Base-by-base conservation (phyloP, 2,113 vertebrate species). In the Thunnus maccoyii region DNA sequence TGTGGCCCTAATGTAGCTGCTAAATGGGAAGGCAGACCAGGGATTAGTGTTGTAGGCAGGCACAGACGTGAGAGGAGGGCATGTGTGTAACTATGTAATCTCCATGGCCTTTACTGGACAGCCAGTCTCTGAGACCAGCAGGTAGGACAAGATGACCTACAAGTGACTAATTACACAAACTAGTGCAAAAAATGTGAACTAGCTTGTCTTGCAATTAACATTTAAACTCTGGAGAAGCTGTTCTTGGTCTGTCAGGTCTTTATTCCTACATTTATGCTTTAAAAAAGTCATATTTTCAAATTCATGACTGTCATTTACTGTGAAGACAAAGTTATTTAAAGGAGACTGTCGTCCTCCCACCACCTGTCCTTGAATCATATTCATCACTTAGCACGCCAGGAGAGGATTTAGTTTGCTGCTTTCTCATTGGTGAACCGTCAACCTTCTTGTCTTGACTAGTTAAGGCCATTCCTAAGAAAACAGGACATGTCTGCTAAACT, bases 371-470 rank as follows among this genome's bases (percentile, higher is more conserved):
- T 94, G 86, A 91, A 87, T 93, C 88, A 85, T 78, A 57, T 82
- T 86, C 86, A 70, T 88, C 80, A 76, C 73, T 86, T 87, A 74
- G 85, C 89, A 79, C 15, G 47, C 67, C 86, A 87, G 74, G 22
- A 69, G 75, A 89, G 88, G 90, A 89, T 88, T 92, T 86, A 88
- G 67, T 72, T 84, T 11, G 46, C 62, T 11, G 70, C 82, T 72
- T 86, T 82, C 84, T 85, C 80, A 86, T 52, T 84, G 82, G 86
- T 87, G 72, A 90, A 82, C 74, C 12, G 66, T 83, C 87, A 84
- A 74, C 83, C 85, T 84, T 92, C 93, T 86, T 92, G 93, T 93
- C 91, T 93, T 84, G 89, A 93, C 91, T 92, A 79, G 91, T 91
- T 89, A 84, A 82, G 81, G 77, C 91, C 72, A 83, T 88, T 88